Evolutionary conservation across 2,797 vertebrate species (phyloP).

Genomic region (Gymnocypris eckloni): DNA sequence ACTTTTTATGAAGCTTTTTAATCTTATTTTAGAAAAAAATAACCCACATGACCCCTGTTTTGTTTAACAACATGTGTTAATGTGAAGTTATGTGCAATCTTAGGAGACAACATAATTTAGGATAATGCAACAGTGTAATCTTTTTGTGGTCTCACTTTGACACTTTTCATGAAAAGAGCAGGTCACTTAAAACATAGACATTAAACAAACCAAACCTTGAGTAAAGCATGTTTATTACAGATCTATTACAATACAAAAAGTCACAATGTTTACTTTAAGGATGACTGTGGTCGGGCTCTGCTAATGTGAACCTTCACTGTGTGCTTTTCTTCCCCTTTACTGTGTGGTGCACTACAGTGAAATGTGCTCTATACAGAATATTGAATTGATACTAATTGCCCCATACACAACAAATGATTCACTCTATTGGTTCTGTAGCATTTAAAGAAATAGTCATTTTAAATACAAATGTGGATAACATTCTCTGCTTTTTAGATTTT

Average conservation of each 20-base stretch:
- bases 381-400: background rate
- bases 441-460: conserved; percentile 9
- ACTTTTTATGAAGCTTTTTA: background rate
- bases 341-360: conserved; percentile 34
- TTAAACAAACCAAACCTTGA: conserved; percentile 45
- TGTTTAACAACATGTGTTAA: background rate
- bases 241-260: conserved; percentile 73
- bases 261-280: conserved; percentile 62
- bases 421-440: background rate
- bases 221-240: conserved; percentile 74
- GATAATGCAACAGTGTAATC: background rate
- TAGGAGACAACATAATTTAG: background rate
- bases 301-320: conserved; percentile 23
- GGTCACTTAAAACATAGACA: background rate
- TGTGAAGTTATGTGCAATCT: background rate
- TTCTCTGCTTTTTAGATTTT: conserved; percentile 19
- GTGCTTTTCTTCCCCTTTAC: conserved; percentile 30
- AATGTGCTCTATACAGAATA: conserved; percentile 7
- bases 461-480: conserved; percentile 13
- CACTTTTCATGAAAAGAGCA: background rate
- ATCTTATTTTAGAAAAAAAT: background rate
- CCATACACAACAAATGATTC: conserved; percentile 1
- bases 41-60: background rate
- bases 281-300: conserved; percentile 64
- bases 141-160: background rate